phyloP scores from a whole-genome alignment of 2,888 invertebrate species.

The Drosophila tripunctata region DNA sequence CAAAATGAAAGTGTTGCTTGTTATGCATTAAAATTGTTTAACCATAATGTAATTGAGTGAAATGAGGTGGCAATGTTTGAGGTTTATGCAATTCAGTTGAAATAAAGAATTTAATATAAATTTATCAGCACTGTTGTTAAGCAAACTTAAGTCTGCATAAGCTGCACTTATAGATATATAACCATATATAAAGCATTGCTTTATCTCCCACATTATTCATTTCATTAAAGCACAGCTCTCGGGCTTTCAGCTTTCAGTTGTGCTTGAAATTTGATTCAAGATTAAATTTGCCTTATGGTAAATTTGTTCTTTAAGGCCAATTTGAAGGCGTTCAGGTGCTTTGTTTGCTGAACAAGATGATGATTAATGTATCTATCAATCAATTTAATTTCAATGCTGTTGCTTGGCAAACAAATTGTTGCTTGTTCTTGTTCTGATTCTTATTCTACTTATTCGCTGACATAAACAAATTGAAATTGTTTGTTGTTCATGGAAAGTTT shows the following conservation, averaged over 20 bases:
- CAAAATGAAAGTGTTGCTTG: too few relatives aligned
- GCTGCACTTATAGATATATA: too few relatives aligned
- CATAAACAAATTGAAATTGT: conserved; percentile 30
- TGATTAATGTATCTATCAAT: conserved; percentile 42
- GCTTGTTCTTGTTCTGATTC: neutral
- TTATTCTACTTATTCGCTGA: neutral
- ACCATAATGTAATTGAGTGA: too few relatives aligned
- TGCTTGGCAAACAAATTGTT: conserved; percentile 19
- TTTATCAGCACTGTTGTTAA: too few relatives aligned
- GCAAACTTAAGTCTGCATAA: too few relatives aligned
- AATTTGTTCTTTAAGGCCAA: neutral
- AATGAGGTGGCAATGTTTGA: neutral
- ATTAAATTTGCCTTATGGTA: conserved; percentile 9
- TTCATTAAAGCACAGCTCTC: too few relatives aligned
- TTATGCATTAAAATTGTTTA: neutral
- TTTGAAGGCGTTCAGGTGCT: neutral
- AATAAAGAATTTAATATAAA: too few relatives aligned
- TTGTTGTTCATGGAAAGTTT: neutral
- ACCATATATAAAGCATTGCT: too few relatives aligned
- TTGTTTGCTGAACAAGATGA: conserved; percentile 3
- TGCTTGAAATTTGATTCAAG: neutral
- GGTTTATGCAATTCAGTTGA: too few relatives aligned
- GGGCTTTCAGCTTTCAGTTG: neutral
- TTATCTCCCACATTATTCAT: too few relatives aligned
- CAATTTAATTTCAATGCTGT: conserved; percentile 34